Evolutionary conservation across 1,140 invertebrate species (phyloP), one percentile per base, ranked within the genome.

Genomic region (Diabrotica undecimpunctata): DNA sequence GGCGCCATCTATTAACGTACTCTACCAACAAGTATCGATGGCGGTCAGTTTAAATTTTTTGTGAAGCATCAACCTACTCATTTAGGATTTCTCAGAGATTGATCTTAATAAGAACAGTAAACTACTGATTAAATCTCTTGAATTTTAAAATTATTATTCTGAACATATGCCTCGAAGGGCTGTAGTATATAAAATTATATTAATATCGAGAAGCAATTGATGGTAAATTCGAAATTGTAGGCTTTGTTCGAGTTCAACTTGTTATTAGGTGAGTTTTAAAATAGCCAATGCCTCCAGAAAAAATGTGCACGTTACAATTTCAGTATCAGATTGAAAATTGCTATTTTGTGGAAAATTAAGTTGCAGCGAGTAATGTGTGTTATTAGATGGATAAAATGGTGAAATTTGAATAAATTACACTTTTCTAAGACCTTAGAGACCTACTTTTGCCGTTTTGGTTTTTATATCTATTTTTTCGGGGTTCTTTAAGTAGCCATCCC

Each of bases 171-270:
- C 64, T 64, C 77, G 66, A 51, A 58, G 61, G 74, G 74, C 74
- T 55, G 67, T 68, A 53, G 70, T 69, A 71, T 70, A 66, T 67
- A 69, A 76, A 75, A 78, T 78, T 78, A 78, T 74, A 78, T 76
- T 77, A 77, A 78, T 77, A 76, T 66, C 66, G 67, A 72, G 39
- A 51, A 69, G 67, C 71, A 70, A 75, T 72, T 74, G 73, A 70
- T 73, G 72, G 73, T 75, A 73, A 77, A 77, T 75, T 77, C 70
- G 61, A 78, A 78, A 78, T 78, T 78, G 77, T 64, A 73, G 74
- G 66, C 64, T 72, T 66, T 65, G 8, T 46, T 61, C 11, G 61
- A 68, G 61, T 65, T 60, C 54, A 59, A 70, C 64, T 69, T 66
- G 59, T 72, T 62, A 75, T 75, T 75, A 75, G 64, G 61, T 39